Base-by-base conservation (phyloP, 2,888 invertebrate species). In the Copidosoma aretas region DNA sequence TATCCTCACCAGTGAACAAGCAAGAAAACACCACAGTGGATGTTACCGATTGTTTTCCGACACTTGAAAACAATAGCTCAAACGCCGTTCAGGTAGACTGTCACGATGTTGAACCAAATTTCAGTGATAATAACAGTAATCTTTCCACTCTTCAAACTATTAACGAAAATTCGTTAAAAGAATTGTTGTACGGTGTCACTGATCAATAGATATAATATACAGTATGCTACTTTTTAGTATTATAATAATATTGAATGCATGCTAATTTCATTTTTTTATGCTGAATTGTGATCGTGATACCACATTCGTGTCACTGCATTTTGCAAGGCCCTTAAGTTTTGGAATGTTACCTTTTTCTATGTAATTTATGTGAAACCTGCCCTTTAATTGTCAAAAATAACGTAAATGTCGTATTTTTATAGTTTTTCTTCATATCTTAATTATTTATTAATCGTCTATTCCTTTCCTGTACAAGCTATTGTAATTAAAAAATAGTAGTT, bases 141-240 rank as follows among this genome's bases (percentile, higher is more conserved):
- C 75, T 80, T 22, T 75, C 72, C 1, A 68, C 68, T n/a, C 68
- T 86, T 51, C 80, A 84, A 70, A 86, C 85, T 2, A 86, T 86
- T 62, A 86, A 86, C 64, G 86, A 86, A 74, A 86, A 86, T 75
- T 86, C 86, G 1, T 79, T 86, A 21, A 86, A 85, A 73, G 84
- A 85, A 77, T 76, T 86, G 57, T 76, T 86, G 12, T 85, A 86
- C 71, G 84, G 80, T 60, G 80, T 82, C 60, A 74, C 73, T 59
- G 76, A 77, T 59, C 78, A 78, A 70, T 79, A 72, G 46, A 32
- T 43, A 64, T 21, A 56, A 46, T 24, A 10, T 39, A 41, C 24
- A 52, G 15, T 22, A 49, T 41, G 19, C 46, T 52, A 32, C 32
- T 57, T 51, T 8, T 51, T 32, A 56, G 1, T 17, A 17, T 57